Evolutionary conservation across 2,797 vertebrate species (phyloP).

Genomic region (Chaetodon trifasciatus): DNA sequence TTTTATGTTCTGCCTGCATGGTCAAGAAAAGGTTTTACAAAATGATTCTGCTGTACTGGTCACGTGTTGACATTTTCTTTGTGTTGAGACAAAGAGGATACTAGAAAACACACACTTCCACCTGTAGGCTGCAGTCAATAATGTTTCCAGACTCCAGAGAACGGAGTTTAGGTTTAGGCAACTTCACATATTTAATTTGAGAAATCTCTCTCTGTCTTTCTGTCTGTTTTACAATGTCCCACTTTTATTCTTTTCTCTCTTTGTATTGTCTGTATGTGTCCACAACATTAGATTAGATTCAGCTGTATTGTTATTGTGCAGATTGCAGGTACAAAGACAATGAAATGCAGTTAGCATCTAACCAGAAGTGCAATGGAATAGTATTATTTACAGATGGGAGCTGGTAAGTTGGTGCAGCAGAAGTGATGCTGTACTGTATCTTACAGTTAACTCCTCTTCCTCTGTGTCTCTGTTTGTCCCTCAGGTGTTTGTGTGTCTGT

Average conservation of each 20-base stretch:
- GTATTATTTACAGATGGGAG: too few species aligned
- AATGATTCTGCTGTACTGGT: neutral
- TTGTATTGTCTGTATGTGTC: neutral
- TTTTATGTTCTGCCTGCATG: neutral
- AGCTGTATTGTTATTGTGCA: too few species aligned
- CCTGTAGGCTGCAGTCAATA: neutral
- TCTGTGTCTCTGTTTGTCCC: neutral
- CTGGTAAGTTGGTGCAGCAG: too few species aligned
- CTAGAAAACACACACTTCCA: neutral
- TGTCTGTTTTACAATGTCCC: neutral
- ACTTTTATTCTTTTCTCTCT: neutral
- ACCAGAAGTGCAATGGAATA: too few species aligned
- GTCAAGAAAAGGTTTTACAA: neutral
- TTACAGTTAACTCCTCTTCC: neutral
- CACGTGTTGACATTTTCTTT: neutral
- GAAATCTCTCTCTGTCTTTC: neutral
- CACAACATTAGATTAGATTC: neutral
- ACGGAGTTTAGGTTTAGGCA: neutral
- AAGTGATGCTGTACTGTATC: too few species aligned
- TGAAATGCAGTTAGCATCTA: too few species aligned
- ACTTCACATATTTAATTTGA: neutral
- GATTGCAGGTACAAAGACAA: too few species aligned
- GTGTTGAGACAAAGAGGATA: neutral
- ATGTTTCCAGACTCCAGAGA: neutral
- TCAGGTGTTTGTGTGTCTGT: conserved; percentile 98